Base-by-base conservation (phyloP, 1,140 invertebrate genomes). In the Tetramorium alpestre region DNA sequence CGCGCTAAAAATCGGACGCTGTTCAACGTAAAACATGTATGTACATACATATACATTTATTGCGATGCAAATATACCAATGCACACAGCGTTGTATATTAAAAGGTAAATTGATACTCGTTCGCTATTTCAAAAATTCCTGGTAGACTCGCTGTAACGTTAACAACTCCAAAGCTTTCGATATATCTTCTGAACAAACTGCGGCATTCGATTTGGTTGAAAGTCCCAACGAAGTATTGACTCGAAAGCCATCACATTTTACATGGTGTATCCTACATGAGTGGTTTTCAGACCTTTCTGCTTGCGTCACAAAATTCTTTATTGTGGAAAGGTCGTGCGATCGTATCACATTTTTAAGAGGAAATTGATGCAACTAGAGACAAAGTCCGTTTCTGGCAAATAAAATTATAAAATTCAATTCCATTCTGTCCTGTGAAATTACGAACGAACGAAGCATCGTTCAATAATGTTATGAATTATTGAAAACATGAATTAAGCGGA, bases 131-230 rank as follows among this genome's bases (percentile, higher is more conserved):
- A 44, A 56, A 81, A 81, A 70, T 81, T 44, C 22, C 16, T 56
- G 10, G 38, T 25, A 58, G 22, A 78, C 44, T 62, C 16, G 18
- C 75, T 38, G 28, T 33, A 56, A 56, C 33, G 64, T 70, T 56
- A 70, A 44, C 38, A 56, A 70, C 51, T 70, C 38, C 5, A 54
- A 56, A 69, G 49, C 47, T 25, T 70, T 81, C 49, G 64, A 81
- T 58, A 70, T 41, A 70, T 41, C 64, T 69, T 47, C 56, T 58
- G 33, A 70, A 70, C 78, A 65, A 81, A 49, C 38, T 81, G 1
- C 47, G 64, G 22, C 41, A 69, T 33, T 78, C 44, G 76, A 47
- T 65, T 78, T 78, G 44, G 44, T 81, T 70, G 65, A 56, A 81
- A 81, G 49, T 81, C 70, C 49, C 51, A 38, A 58, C 16, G 2